Evolutionary conservation across 2,113 vertebrate genomes (phyloP), one percentile per base, ranked within the genome.

Genomic region (Aplodontia rufa): DNA sequence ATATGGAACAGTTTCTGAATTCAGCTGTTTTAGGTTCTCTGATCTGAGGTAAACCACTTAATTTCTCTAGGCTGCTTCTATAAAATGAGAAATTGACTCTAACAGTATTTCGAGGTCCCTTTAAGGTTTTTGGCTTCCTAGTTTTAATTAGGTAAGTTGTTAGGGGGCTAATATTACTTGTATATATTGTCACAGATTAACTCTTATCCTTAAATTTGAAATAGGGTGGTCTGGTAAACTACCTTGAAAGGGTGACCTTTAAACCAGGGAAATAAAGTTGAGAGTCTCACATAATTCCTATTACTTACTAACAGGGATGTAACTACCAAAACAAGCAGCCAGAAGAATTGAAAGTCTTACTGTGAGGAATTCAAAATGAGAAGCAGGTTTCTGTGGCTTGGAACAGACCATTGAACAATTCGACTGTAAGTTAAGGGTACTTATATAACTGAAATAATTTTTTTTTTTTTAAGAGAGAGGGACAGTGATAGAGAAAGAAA

Each of bases 191-290:
- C 26, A 74, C 17, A 90, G 69, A 71, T 76, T 94, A 66, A 49
- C 51, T 95, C 83, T 82, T 71, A 78, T 45, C 92, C 87, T 89
- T 28, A 58, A 47, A 45, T 92, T 93, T 95, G 66, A 92, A 90
- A 66, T 30, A 35, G 49, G 5, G 53, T 80, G 37, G 12, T 91
- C 28, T 69, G 45, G 14, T 58, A 87, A 71, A 3, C 75, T 35
- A 28, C 8, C 37, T 49, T 78, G 68, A 86, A 93, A 93, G 85
- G 14, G 28, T 53, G 30, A 47, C 40, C 75, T 93, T 84, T 71
- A 83, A 82, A 64, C 69, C 81, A 89, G 75, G 37, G 58, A 87
- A 40, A 64, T 82, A 55, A 62, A 51, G 51, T n/a, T 68, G 64
- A 68, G 64, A 64, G 8, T 2, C 35, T 68, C 64, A n/a, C 7